These are phyloP conservation scores for Mohoua ochrocephala DNA, from an alignment of 2,113 vertebrate genomes.

Conservation along the genomic window DNA sequence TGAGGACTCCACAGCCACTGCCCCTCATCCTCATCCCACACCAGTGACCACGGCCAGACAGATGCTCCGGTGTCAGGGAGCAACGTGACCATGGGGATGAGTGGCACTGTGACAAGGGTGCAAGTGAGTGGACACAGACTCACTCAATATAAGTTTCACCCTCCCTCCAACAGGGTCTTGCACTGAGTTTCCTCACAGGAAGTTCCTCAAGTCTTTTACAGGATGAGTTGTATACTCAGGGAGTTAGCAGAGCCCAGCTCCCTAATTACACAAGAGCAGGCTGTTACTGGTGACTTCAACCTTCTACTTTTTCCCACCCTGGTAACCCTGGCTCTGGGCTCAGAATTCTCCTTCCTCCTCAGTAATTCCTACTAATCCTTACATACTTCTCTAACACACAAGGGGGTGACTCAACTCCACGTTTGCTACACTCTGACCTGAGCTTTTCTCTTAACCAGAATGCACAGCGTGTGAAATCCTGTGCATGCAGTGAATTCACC, in stretches of 20 bases:
- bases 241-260: not conserved
- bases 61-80: not conserved
- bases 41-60: not conserved
- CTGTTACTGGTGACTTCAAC: not conserved
- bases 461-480: not conserved
- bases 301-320: not conserved
- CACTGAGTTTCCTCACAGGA: not conserved
- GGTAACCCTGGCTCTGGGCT: accelerated
- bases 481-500: not conserved
- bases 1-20: not conserved
- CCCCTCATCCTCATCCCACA: not conserved
- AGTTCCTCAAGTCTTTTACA: not conserved
- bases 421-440: not conserved
- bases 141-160: accelerated
- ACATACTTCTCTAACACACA: not conserved
- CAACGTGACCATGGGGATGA: accelerated
- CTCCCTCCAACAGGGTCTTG: not conserved
- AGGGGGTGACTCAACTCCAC: not conserved
- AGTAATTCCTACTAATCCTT: not conserved
- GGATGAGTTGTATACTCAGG: not conserved
- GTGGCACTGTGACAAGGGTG: not conserved
- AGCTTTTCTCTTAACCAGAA: not conserved
- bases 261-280: not conserved
- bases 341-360: not conserved
- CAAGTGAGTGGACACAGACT: not conserved